Evolutionary conservation across 2,113 vertebrate genomes (phyloP).

Genomic region (Vimba vimba): DNA sequence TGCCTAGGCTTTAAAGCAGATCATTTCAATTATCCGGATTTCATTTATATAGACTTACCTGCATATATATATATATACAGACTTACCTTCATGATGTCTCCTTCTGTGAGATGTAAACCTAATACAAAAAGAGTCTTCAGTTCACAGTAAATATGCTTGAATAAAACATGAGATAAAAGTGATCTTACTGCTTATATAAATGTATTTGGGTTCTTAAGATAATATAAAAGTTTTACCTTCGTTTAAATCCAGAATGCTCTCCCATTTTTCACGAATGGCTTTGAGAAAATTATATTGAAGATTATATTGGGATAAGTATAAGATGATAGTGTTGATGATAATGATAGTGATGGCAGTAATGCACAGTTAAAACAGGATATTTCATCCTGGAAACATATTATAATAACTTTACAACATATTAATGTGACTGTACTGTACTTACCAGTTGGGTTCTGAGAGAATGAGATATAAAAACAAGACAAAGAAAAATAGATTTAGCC

Average conservation of each 20-base stretch:
- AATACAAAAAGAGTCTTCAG: neutral
- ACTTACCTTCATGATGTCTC: constrained; percentile 24
- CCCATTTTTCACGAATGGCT: neutral
- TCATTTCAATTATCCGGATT: neutral
- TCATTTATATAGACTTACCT: neutral
- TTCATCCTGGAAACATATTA: too few species aligned
- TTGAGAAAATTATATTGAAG: neutral
- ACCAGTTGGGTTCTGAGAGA: neutral
- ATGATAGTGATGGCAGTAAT: too few species aligned
- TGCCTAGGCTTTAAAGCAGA: neutral
- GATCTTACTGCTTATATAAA: neutral
- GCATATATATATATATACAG: too few species aligned
- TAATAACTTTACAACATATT: neutral
- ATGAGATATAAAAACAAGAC: neutral
- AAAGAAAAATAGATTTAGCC: neutral
- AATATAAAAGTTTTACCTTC: neutral
- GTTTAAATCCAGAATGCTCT: neutral
- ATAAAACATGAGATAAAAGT: neutral
- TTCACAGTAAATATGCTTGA: neutral
- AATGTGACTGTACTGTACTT: neutral
- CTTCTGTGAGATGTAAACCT: constrained; percentile 1
- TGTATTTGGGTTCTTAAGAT: neutral
- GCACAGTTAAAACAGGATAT: neutral
- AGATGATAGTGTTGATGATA: neutral
- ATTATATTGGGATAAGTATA: neutral